Base-by-base conservation (phyloP, 2,797 vertebrate species). In the Siniperca scherzeri region DNA sequence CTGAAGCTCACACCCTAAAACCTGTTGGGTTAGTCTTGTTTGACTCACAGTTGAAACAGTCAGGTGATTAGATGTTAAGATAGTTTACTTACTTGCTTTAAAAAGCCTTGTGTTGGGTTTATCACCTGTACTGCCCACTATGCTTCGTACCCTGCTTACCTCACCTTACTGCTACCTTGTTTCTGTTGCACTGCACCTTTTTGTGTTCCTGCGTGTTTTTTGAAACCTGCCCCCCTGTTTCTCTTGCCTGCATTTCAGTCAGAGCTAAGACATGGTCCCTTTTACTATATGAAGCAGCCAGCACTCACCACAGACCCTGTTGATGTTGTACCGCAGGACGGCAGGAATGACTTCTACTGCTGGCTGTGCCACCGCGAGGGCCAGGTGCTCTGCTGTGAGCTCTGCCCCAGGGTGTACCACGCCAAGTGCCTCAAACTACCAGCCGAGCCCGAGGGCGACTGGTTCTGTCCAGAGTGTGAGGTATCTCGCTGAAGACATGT, bases 341-440 rank as follows among this genome's bases (percentile, higher is more conserved):
- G 99, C 96, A 98, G 98, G 94, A 99, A 99, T 90, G 99, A 99
- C 96, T 99, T 99, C 97, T 99, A 96, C 96, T 99, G 99, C 97
- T 99, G 99, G 99, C 93, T 99, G 97, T 99, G 99, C 97, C 98
- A 99, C 96, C 98, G 96, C 77, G 96, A 97, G 95, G 96, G 99
- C 94, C 99, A 97, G 97, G 99, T 99, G 97, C 98, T 99, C 96
- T 99, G 99, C 98, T 97, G 98, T 96, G 99, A 99, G 96, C 98
- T 99, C 97, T 99, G 99, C 93, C 99, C 99, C 93, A 97, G 98
- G 96, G 99, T 99, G 96, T 99, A 99, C 97, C 99, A 99, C 93
- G 98, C 98, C 97, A 99, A 99, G 97, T 99, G 99, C 95, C 98
- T 99, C 97, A 99, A 99, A 98, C 97, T 99, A 96, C 98, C 96